Evolutionary conservation across 2,888 invertebrate species (phyloP).

Genomic region (Drosophila diplacantha): DNA sequence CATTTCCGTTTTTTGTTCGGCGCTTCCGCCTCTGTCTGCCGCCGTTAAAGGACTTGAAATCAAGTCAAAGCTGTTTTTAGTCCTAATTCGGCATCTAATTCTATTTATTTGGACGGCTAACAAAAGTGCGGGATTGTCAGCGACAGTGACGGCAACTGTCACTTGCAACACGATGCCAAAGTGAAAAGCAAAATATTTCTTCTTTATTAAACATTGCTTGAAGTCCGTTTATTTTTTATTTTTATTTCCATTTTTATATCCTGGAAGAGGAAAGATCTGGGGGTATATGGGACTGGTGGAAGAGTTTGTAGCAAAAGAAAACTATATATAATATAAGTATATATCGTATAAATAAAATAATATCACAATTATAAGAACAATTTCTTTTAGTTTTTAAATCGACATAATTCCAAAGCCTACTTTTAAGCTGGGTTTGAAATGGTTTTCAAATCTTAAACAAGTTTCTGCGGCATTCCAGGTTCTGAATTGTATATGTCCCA

Average conservation of each 20-base stretch:
- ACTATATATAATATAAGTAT: neutral
- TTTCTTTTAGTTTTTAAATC: neutral
- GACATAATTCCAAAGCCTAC: neutral
- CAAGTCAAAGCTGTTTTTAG: slow-evolving; percentile 42
- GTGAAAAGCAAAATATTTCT: slow-evolving; percentile 49
- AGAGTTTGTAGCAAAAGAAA: neutral
- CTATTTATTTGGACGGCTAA: slow-evolving; percentile 37
- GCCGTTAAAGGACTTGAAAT: slow-evolving; percentile 35
- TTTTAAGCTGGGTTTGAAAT: neutral
- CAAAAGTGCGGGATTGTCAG: slow-evolving; percentile 59
- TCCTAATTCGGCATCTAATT: slow-evolving; percentile 59
- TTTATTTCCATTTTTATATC: slow-evolving; percentile 7
- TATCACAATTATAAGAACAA: no score
- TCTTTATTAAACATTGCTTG: slow-evolving; percentile 46
- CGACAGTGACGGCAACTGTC: slow-evolving; percentile 50
- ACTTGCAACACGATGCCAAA: slow-evolving; percentile 54
- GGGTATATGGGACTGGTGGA: neutral
- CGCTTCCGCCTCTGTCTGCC: slow-evolving; percentile 48
- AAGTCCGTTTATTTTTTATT: slow-evolving; percentile 29
- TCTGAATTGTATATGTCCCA: neutral
- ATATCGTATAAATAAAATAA: neutral
- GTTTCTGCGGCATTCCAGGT: neutral
- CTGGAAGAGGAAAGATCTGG: neutral
- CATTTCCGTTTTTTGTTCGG: slow-evolving; percentile 64
- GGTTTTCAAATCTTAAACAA: accelerated